phyloP scores from a whole-genome alignment of 2,888 invertebrate genomes.

The Ariolimax columbianus region DNA sequence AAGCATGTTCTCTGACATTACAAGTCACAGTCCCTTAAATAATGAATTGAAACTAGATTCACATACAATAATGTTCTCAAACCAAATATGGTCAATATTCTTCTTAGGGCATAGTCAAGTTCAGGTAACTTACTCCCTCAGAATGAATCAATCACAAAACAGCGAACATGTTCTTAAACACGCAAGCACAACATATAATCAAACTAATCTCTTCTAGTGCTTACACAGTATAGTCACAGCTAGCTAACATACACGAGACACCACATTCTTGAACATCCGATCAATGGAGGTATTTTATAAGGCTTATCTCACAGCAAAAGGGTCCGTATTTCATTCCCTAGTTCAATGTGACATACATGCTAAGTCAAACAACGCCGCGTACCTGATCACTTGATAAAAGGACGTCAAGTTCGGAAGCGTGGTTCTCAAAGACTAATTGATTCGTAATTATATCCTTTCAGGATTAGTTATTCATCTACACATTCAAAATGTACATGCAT shows the following conservation, averaged over 20 bases:
- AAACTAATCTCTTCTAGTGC: no score
- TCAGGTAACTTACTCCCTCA: no score
- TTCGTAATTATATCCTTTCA: neutral
- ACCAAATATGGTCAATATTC: no score
- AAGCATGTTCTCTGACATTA: no score
- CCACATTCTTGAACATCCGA: neutral
- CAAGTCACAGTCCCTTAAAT: no score
- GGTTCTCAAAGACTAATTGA: neutral
- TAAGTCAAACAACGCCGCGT: neutral
- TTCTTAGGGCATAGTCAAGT: no score
- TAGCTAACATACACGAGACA: no score
- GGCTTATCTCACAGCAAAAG: neutral
- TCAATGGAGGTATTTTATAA: neutral
- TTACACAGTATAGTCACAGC: no score
- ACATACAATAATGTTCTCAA: no score
- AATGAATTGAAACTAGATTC: no score
- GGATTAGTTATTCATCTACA: neutral
- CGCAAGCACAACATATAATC: neutral
- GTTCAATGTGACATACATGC: neutral
- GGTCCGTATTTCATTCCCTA: neutral
- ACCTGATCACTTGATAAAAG: neutral
- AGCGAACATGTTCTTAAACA: no score
- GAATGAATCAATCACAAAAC: no score
- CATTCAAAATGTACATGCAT: neutral
- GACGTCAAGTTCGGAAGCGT: neutral